Conservation (phyloP, 2,113 vertebrate species). For the Psephotus haematonotus region DNA sequence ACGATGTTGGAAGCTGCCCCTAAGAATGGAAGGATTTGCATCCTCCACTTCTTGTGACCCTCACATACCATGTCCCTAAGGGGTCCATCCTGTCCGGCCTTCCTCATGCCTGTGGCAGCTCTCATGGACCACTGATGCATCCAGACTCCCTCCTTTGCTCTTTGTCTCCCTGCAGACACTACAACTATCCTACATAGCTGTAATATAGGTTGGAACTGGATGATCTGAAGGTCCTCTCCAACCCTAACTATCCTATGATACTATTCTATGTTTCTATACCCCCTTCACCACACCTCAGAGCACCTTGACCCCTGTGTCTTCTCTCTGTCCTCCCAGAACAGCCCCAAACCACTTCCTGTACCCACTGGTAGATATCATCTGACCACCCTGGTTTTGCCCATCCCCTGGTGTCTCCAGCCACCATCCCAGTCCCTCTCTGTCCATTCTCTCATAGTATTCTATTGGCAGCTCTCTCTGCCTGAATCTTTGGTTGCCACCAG, state of each 20-base stretch:
- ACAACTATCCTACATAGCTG: accelerated
- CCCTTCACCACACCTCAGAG: background rate
- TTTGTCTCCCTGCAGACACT: background rate
- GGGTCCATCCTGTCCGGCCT: background rate
- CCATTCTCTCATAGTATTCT: background rate
- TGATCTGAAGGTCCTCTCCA: background rate
- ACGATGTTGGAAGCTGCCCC: background rate
- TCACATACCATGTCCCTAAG: background rate
- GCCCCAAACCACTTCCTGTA: background rate
- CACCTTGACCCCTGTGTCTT: background rate
- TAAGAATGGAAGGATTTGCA: background rate
- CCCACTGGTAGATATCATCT: background rate
- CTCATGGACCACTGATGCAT: background rate
- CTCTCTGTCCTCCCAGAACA: background rate
- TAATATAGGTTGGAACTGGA: background rate
- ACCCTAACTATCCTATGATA: background rate
- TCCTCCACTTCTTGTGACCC: too few relatives aligned
- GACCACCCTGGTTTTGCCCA: background rate
- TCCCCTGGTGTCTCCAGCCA: background rate
- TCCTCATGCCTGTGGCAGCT: background rate
- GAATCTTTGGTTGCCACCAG: background rate
- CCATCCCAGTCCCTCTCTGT: background rate
- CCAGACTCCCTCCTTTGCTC: background rate
- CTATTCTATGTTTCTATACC: accelerated
- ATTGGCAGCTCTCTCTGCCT: background rate